phyloP scores from a whole-genome alignment of 2,888 invertebrate species.

The Pristionchus japonicus region DNA sequence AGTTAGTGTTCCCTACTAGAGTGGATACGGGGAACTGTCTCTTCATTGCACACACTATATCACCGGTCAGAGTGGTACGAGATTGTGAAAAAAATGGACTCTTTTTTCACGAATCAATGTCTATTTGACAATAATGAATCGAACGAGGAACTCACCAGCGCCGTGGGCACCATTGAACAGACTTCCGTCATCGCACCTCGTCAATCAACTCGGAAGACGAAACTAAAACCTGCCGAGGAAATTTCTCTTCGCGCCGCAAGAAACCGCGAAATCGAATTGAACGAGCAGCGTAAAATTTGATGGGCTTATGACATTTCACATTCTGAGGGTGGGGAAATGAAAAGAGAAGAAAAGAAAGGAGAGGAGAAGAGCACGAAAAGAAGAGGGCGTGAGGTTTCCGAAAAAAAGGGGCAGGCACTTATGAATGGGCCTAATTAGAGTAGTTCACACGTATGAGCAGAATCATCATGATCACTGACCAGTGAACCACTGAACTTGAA shows the following conservation, averaged over 20 bases:
- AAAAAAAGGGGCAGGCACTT: neutral
- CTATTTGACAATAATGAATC: neutral
- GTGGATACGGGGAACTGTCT: too few species aligned
- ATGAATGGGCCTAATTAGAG: neutral
- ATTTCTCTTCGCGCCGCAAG: neutral
- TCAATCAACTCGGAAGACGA: neutral
- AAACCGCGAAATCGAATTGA: neutral
- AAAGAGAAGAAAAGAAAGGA: neutral
- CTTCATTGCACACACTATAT: too few species aligned
- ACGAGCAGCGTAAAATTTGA: slow-evolving; percentile 13
- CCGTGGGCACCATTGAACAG: neutral
- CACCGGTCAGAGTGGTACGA: too few species aligned
- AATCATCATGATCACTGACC: neutral
- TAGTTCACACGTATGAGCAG: neutral
- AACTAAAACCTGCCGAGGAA: neutral
- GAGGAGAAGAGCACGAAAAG: neutral
- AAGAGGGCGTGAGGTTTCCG: neutral
- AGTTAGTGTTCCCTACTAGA: too few species aligned
- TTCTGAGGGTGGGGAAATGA: neutral
- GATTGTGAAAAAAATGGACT: neutral
- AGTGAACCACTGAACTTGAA: neutral
- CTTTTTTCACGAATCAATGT: too few species aligned
- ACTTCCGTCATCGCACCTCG: neutral
- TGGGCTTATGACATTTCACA: neutral
- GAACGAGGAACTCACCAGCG: neutral